Conservation (phyloP, 2,113 vertebrate species). For the Girardinichthys multiradiatus region DNA sequence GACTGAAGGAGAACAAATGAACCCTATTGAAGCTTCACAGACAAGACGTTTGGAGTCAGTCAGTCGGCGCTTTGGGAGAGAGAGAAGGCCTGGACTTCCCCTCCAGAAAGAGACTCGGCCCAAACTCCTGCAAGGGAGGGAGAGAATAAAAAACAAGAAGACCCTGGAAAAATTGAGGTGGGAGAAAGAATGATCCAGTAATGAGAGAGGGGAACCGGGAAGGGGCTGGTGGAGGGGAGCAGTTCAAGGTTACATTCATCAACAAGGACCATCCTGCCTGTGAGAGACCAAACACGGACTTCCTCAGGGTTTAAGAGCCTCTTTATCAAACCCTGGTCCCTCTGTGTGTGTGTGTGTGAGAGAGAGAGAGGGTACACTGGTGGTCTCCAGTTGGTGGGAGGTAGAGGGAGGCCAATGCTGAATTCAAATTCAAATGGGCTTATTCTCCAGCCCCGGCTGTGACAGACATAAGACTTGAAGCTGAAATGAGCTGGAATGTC, state of each 20-base stretch:
- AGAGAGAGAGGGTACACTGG: slow-evolving; percentile 30
- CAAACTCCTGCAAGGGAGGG: slow-evolving; percentile 54
- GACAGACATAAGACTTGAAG: slow-evolving; percentile 35
- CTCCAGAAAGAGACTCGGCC: slow-evolving; percentile 49
- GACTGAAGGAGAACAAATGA: slow-evolving; percentile 55
- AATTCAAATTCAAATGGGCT: slow-evolving; percentile 81
- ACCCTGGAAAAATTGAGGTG: too few relatives aligned
- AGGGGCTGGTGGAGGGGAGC: slow-evolving; percentile 11
- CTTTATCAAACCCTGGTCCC: slow-evolving; percentile 69
- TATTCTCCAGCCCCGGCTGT: slow-evolving; percentile 31
- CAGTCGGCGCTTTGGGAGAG: slow-evolving; percentile 3
- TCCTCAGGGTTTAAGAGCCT: slow-evolving; percentile 77
- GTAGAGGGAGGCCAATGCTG: slow-evolving; percentile 46
- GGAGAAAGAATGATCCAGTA: slow-evolving; percentile 66
- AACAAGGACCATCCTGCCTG: slow-evolving; percentile 61
- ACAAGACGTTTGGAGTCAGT: slow-evolving; percentile 53
- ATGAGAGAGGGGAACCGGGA: slow-evolving; percentile 62
- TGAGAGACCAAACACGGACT: slow-evolving; percentile 72
- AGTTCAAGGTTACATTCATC: slow-evolving; percentile 78
- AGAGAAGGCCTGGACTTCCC: slow-evolving; percentile 51
- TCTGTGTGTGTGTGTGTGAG: slow-evolving; percentile 27
- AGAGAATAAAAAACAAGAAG: slow-evolving; percentile 60
- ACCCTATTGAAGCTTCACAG: slow-evolving; percentile 65
- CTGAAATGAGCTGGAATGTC: slow-evolving; percentile 8
- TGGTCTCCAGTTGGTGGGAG: slow-evolving; percentile 65